Evolutionary conservation across 2,888 invertebrate genomes (phyloP).

Genomic region (Ellobium chinense): DNA sequence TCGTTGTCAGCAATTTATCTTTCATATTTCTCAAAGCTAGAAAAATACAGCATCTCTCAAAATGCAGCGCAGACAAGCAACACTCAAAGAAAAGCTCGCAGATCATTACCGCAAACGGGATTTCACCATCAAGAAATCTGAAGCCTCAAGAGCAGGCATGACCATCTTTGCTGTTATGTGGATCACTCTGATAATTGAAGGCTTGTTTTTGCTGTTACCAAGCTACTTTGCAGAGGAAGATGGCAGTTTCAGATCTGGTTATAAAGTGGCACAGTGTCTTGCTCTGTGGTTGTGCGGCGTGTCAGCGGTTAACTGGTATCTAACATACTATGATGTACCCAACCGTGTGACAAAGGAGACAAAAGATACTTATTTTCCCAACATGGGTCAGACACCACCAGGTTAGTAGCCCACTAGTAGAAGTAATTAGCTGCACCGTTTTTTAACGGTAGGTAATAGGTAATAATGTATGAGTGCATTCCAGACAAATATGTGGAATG

Average conservation of each 20-base stretch:
- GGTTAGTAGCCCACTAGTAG: too few relatives aligned
- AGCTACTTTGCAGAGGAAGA: constrained; percentile 47
- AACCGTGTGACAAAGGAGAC: constrained; percentile 59
- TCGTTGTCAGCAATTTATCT: too few relatives aligned
- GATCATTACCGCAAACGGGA: constrained; percentile 63
- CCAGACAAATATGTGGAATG: too few relatives aligned
- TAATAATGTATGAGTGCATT: too few relatives aligned
- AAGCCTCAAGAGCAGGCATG: constrained; percentile 54
- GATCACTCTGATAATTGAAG: constrained; percentile 57
- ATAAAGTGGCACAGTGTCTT: constrained; percentile 37
- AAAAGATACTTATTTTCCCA: constrained; percentile 57
- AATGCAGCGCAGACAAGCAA: constrained; percentile 62
- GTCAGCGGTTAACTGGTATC: constrained; percentile 58
- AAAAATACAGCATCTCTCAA: too few relatives aligned
- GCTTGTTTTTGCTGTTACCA: constrained; percentile 60
- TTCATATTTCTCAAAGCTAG: too few relatives aligned
- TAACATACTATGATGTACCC: constrained; percentile 54
- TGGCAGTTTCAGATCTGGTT: constrained; percentile 11
- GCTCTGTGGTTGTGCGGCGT: constrained; percentile 51
- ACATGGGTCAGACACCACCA: constrained; percentile 55
- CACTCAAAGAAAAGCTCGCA: constrained; percentile 62
- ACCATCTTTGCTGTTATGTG: constrained; percentile 57
- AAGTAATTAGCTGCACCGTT: too few relatives aligned
- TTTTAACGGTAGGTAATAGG: too few relatives aligned
- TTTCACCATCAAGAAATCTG: constrained; percentile 58